Evolutionary conservation across 2,113 vertebrate genomes (phyloP), one percentile per base, ranked within the genome.

Genomic region (Lonchura striata): DNA sequence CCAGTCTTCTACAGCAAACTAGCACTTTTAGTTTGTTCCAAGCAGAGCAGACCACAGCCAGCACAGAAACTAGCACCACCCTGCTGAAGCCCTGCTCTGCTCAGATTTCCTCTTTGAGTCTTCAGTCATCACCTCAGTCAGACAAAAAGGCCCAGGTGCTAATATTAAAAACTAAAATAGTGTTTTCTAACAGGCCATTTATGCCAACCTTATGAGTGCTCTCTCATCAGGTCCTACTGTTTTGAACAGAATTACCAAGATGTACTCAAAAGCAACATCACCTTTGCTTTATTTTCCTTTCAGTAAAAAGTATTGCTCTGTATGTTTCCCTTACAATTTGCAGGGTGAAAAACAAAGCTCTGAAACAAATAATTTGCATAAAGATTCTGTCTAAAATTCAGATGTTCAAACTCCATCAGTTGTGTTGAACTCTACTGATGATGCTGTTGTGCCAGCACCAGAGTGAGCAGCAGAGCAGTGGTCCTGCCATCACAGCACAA

Each of bases 61-160:
- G 81, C 13, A 25, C 27, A 70, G 39, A 11, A 53, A 47, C 25
- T 1, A 27, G 37, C 65, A 60, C 41, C 52, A 71, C 42, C 42
- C 66, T 44, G 27, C 21, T 11, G 46, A 27, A 70, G 68, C 44
- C 41, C 46, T 71, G 44, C 41, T 80, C n/a, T 44, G 16, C n/a
- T 52, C 50, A 24, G 57, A 95, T 61, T 69, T 88, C 74, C 60
- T 66, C 91, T 66, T 81, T 42, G 47, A 63, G 76, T 79, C 79
- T 37, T 79, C 65, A 85, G 63, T 64, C 54, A 16, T 31, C 31
- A 50, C 2, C 4, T 74, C 23, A 28, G 39, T 15, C 17, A 44
- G 53, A 56, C 14, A n/a, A 86, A 92, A 72, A 60, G 11, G 72
- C 15, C 7, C 44, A 72, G 28, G 22, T 72, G 59, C 39, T 46